These are phyloP conservation scores for Ceramica pisi DNA, from an alignment of 2,888 invertebrate species.

Conservation along the genomic window DNA sequence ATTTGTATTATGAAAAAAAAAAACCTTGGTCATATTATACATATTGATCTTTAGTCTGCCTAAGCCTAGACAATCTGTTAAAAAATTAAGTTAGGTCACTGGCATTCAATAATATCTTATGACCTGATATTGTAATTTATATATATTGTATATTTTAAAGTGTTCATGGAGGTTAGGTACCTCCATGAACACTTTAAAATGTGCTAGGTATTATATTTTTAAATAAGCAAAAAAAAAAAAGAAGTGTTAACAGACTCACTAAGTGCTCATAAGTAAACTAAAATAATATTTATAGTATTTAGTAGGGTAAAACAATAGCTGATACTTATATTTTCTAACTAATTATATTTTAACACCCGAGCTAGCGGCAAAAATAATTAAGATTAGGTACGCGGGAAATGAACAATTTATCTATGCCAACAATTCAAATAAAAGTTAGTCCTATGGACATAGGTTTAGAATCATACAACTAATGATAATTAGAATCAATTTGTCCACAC, in stretches of 20 bases:
- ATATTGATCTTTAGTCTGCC: neutral
- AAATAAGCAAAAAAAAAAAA: no score
- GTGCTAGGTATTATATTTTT: no score
- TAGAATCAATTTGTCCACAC: neutral
- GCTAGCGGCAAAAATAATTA: neutral
- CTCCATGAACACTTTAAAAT: no score
- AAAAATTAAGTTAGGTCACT: neutral
- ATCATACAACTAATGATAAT: neutral
- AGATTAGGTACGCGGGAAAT: conserved; percentile 2
- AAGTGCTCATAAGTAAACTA: no score
- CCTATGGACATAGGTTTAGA: neutral
- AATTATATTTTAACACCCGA: neutral
- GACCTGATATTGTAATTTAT: no score
- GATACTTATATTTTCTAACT: neutral
- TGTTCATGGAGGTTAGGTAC: no score
- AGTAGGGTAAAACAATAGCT: neutral
- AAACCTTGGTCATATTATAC: neutral
- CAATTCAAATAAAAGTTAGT: neutral
- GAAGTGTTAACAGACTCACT: no score
- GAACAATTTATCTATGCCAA: neutral
- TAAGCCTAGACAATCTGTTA: neutral
- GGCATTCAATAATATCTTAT: no score
- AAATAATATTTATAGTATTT: no score
- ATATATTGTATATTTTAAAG: no score
- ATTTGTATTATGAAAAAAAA: no score